Evolutionary conservation across 92 coral and sea anemone species (phyloP), one percentile per base, ranked within the genome.

Genomic region (Zoanthus solanderi): DNA sequence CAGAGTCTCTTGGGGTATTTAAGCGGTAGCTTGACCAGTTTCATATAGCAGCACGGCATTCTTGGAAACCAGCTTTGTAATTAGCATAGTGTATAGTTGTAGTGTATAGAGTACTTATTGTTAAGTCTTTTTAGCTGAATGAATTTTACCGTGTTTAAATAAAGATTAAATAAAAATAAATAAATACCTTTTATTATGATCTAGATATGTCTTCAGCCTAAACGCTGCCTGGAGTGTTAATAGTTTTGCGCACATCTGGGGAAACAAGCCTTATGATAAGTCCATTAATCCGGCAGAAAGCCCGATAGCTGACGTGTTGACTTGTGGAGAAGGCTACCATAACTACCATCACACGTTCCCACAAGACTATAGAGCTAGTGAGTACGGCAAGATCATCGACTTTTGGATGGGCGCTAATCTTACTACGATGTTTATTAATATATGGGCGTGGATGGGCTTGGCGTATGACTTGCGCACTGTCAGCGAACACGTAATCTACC

Each of bases 281-380:
- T 63, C 60, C 88, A 94, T 94, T 76, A 94, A 94, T 87, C 98
- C 98, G 47, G 75, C 98, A 0, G 88, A 94, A 80, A 94, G 83
- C 87, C 7, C 52, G 52, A 10, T 90, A 53, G 98, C 92, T 9
- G 89, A 83, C 34, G 0, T 78, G 4, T 50, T 84, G n/a, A 65
- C 93, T 11, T 72, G 75, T 17, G 98, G 98, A 3, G 98, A 94
- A 72, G 98, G 98, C 0, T 94, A 87, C 83, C 98, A 94, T 71
- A 94, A 94, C 80, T 94, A 87, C 34, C 98, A 94, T 48, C 98
- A 94, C 84, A 92, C 95, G 4, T 94, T 94, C 66, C 98, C 98
- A 0, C 92, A 94, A 32, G 98, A 94, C 71, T 94, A 94, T 46
- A 87, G 92, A 6, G 80, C 98, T 9, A 92, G 98, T 72, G 98